These are phyloP conservation scores for Moxostoma hubbsi DNA, from an alignment of 2,797 vertebrate species.

Conservation along the genomic window DNA sequence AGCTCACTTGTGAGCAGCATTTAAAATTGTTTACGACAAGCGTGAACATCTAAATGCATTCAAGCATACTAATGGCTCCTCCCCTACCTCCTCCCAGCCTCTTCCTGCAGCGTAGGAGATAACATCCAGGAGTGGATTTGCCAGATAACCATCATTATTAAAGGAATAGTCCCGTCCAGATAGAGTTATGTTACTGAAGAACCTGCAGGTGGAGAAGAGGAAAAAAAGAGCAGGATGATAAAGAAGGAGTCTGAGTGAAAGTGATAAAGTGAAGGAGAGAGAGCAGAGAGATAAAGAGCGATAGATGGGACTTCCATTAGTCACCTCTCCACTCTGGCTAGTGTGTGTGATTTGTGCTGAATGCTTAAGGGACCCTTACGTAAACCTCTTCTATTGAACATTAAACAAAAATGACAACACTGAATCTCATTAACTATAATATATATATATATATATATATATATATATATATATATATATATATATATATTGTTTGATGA, in stretches of 20 bases:
- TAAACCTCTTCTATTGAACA: constrained; percentile 46
- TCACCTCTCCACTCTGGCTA: constrained; percentile 53
- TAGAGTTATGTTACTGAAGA: constrained; percentile 86
- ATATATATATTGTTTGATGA: too few species aligned
- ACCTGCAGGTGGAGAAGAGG: constrained; percentile 68
- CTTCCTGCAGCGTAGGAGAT: constrained; percentile 82
- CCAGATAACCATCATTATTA: constrained; percentile 84
- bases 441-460: too few species aligned
- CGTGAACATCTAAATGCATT: constrained; percentile 33
- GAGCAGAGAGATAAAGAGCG: constrained; percentile 51
- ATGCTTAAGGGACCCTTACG: constrained; percentile 53
- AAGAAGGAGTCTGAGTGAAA: constrained; percentile 28
- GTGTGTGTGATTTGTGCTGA: constrained; percentile 47
- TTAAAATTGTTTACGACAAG: constrained; percentile 27
- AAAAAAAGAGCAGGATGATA: constrained; percentile 20
- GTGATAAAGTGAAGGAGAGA: constrained; percentile 37
- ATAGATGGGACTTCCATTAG: constrained; percentile 57
- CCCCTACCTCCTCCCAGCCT: constrained; percentile 85
- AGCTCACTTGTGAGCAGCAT: neutral
- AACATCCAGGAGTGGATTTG: constrained; percentile 84
- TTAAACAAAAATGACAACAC: constrained; percentile 26
- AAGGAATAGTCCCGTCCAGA: constrained; percentile 84
- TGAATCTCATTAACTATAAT: constrained; percentile 31
- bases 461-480: too few species aligned
- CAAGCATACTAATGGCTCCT: constrained; percentile 27